phyloP scores from a whole-genome alignment of 2,113 vertebrate genomes.

The Dissostichus mawsoni region DNA sequence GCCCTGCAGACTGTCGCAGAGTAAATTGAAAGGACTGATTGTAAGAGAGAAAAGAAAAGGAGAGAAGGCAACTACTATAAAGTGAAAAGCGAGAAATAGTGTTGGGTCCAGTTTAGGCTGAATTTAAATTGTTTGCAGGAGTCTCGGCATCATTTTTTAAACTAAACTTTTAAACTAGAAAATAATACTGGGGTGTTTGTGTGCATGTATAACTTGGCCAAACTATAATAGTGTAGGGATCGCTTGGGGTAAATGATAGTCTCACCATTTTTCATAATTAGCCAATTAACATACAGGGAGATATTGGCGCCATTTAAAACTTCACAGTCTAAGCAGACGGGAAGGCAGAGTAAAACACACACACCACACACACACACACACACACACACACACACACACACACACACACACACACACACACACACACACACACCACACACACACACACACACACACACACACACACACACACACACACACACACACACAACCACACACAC shows the following conservation, averaged over 20 bases:
- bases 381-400: too few species aligned
- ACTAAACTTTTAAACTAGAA: constrained; percentile 48
- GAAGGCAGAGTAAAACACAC: neutral
- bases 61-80: constrained; percentile 37
- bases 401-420: neutral
- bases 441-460: neutral
- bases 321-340: constrained; percentile 32
- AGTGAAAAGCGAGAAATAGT: constrained; percentile 36
- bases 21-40: constrained; percentile 75
- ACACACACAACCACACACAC: too few species aligned
- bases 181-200: constrained; percentile 54
- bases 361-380: too few species aligned
- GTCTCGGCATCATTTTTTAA: constrained; percentile 42
- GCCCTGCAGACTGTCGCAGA: constrained; percentile 65
- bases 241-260: constrained; percentile 63
- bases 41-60: constrained; percentile 63
- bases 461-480: too few species aligned
- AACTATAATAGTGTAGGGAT: constrained; percentile 41
- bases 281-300: constrained; percentile 79
- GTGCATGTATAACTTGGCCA: constrained; percentile 50
- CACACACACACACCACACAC: neutral
- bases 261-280: constrained; percentile 80
- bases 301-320: constrained; percentile 78
- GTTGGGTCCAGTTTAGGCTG: constrained; percentile 44
- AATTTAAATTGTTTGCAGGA: constrained; percentile 62